These are phyloP conservation scores for Lithophane socia DNA, from an alignment of 2,888 invertebrate species.

Conservation along the genomic window DNA sequence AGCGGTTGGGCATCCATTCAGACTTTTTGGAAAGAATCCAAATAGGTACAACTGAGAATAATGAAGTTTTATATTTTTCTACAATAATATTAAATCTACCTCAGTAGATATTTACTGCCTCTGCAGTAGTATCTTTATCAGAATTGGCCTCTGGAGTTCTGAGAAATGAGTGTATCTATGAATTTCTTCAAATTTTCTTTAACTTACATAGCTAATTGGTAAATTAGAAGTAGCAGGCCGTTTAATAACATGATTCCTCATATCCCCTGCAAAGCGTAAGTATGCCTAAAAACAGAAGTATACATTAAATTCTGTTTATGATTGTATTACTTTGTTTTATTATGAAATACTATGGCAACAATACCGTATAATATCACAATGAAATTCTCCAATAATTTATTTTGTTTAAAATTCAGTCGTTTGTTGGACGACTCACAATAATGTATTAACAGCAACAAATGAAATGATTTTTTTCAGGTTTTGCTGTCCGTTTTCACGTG, in stretches of 20 bases:
- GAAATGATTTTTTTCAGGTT: not conserved
- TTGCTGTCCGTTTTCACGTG: not conserved
- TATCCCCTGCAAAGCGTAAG: not conserved
- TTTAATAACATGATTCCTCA: too few species aligned
- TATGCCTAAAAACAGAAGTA: not conserved
- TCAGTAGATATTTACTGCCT: too few species aligned
- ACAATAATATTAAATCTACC: too few species aligned
- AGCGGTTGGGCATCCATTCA: not conserved
- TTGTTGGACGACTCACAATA: not conserved
- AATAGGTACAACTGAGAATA: not conserved
- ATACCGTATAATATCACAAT: not conserved
- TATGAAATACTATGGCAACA: slow-evolving; percentile 1
- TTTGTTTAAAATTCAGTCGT: not conserved
- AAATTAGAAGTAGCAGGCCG: too few species aligned
- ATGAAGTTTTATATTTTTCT: too few species aligned
- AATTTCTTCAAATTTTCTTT: too few species aligned
- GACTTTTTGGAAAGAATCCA: not conserved
- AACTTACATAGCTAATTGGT: too few species aligned
- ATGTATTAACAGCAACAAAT: not conserved
- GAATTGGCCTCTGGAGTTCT: too few species aligned
- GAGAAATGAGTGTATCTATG: too few species aligned
- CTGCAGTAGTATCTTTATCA: not conserved
- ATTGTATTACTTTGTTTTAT: not conserved
- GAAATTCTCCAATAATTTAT: slow-evolving; percentile 18
- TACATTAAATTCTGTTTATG: too few species aligned